Conservation (phyloP, 2,113 vertebrate genomes). For the Zapornia atra region DNA sequence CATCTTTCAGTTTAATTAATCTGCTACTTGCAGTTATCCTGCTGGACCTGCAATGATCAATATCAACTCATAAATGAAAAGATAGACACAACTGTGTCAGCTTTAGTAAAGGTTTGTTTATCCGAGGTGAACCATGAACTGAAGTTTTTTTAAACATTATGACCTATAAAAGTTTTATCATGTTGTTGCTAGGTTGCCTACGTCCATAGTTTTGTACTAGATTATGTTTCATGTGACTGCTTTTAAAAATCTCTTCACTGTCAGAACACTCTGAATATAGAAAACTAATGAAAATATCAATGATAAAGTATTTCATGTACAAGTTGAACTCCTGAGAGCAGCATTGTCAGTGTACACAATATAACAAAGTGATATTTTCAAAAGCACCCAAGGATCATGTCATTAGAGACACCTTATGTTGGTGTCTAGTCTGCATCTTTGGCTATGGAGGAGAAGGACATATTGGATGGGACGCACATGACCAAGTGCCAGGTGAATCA, state of each 20-base stretch:
- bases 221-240: background rate
- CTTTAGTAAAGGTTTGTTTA: slow-evolving; percentile 8
- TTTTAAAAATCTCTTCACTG: background rate
- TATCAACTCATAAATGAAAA: background rate
- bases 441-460: background rate
- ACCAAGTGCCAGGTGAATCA: background rate
- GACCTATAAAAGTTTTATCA: background rate
- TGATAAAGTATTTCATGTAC: background rate
- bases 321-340: background rate
- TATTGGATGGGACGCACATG: background rate
- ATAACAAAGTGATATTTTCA: background rate
- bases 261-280: background rate
- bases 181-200: background rate
- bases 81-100: background rate
- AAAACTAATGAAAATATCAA: background rate
- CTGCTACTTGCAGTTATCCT: background rate
- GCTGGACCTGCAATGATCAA: background rate
- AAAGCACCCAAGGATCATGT: background rate
- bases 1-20: background rate
- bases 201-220: background rate
- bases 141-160: slow-evolving; percentile 6
- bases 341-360: background rate
- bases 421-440: background rate
- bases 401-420: background rate
- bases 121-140: background rate